phyloP scores from a whole-genome alignment of 2,797 vertebrate genomes.

The Molossus alvarezi region DNA sequence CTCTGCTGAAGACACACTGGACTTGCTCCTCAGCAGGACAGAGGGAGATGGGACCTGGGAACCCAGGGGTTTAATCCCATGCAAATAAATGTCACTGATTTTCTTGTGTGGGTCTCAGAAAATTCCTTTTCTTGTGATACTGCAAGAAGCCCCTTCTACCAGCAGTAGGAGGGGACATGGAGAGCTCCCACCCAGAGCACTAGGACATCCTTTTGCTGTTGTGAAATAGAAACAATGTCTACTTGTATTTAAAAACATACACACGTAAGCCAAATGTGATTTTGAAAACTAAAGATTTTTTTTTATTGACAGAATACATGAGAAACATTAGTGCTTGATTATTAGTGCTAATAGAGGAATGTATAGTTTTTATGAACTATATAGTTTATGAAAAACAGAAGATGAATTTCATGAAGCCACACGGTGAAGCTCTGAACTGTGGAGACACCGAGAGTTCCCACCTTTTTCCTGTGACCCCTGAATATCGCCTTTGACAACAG shows the following conservation, averaged over 20 bases:
- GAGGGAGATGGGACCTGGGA: neutral
- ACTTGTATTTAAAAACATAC: neutral
- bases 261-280: slow-evolving; percentile 7
- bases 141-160: neutral
- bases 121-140: neutral
- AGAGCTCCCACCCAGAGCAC: neutral
- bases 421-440: slow-evolving; percentile 34
- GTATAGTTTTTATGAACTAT: neutral
- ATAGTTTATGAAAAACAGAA: slow-evolving; percentile 28
- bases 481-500: slow-evolving; percentile 36
- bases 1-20: neutral
- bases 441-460: slow-evolving; percentile 21
- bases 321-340: slow-evolving; percentile 14
- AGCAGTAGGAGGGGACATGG: neutral
- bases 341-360: slow-evolving; percentile 48
- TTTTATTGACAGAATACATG: slow-evolving; percentile 35
- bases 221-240: slow-evolving; percentile 46
- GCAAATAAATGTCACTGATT: neutral
- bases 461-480: neutral
- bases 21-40: neutral
- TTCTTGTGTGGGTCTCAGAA: neutral
- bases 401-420: slow-evolving; percentile 26
- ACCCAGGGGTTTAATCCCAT: neutral
- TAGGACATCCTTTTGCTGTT: slow-evolving; percentile 46
- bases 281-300: slow-evolving; percentile 66